Evolutionary conservation across 2,113 vertebrate genomes (phyloP).

Genomic region (Clarias batrachus): DNA sequence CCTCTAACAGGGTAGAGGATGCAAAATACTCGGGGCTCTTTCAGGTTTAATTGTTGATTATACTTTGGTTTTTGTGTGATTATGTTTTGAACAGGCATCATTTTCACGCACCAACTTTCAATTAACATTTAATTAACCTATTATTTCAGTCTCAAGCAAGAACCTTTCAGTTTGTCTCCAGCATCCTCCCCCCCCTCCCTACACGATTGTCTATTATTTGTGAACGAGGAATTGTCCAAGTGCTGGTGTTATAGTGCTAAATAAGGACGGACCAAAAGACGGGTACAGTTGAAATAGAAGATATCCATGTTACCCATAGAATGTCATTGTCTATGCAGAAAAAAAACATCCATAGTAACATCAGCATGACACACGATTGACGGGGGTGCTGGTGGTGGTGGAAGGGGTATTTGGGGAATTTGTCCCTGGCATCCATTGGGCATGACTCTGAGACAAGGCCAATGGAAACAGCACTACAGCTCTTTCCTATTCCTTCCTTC

Average conservation of each 20-base stretch:
- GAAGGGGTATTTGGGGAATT: neutral
- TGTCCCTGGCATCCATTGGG: slow-evolving; percentile 41
- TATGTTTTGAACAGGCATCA: neutral
- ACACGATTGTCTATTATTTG: neutral
- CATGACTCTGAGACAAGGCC: slow-evolving; percentile 45
- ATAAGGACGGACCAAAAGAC: slow-evolving; percentile 22
- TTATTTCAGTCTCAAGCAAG: neutral
- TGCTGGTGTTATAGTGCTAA: neutral
- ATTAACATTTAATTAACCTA: neutral
- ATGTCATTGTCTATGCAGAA: slow-evolving; percentile 7
- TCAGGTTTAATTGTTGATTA: neutral
- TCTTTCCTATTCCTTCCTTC: slow-evolving; percentile 30
- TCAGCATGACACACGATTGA: slow-evolving; percentile 5
- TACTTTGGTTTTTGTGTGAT: neutral
- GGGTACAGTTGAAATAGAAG: slow-evolving; percentile 3
- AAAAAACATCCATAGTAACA: slow-evolving; percentile 19
- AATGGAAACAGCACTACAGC: slow-evolving; percentile 36
- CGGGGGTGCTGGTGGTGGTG: neutral
- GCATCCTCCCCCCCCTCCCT: too few relatives aligned
- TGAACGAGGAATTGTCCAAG: neutral
- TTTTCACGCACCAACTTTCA: neutral
- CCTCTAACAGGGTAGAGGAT: neutral
- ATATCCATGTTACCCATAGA: slow-evolving; percentile 13
- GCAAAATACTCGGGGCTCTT: neutral
- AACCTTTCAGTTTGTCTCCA: neutral